Conservation (phyloP, 2,888 invertebrate genomes). For the Dusona sp. region DNA sequence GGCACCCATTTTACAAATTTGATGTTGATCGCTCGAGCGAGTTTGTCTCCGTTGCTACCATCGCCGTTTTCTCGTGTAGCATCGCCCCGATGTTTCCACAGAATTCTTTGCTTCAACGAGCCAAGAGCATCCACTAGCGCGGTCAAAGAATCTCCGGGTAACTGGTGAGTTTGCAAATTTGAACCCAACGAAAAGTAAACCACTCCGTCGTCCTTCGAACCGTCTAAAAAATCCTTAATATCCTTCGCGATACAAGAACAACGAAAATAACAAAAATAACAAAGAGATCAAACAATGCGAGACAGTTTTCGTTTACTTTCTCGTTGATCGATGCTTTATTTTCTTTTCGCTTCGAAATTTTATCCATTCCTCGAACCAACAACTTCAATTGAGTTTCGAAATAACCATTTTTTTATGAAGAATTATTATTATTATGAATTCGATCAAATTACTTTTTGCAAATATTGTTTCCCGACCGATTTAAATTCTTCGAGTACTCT, state of each 20-base stretch:
- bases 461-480: too few relatives aligned
- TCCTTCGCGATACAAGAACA: constrained; percentile 73
- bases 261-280: constrained; percentile 14
- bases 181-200: constrained; percentile 84
- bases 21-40: constrained; percentile 81
- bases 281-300: constrained; percentile 18
- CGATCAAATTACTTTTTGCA: too few relatives aligned
- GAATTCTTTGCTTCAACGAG: constrained; percentile 82
- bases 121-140: constrained; percentile 80
- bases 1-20: constrained; percentile 83
- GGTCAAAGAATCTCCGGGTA: constrained; percentile 78
- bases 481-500: too few relatives aligned
- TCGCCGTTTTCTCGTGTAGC: constrained; percentile 42
- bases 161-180: constrained; percentile 82
- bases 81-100: constrained; percentile 82
- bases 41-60: constrained; percentile 66
- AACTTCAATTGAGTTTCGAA: background rate
- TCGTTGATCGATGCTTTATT: background rate
- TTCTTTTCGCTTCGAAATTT: background rate
- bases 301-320: constrained; percentile 44
- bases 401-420: background rate
- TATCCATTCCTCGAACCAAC: background rate
- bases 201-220: constrained; percentile 80
- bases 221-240: constrained; percentile 81
- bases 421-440: background rate